These are phyloP conservation scores for Drosophila kohkoa DNA, from an alignment of 1,140 invertebrate genomes.

Conservation along the genomic window DNA sequence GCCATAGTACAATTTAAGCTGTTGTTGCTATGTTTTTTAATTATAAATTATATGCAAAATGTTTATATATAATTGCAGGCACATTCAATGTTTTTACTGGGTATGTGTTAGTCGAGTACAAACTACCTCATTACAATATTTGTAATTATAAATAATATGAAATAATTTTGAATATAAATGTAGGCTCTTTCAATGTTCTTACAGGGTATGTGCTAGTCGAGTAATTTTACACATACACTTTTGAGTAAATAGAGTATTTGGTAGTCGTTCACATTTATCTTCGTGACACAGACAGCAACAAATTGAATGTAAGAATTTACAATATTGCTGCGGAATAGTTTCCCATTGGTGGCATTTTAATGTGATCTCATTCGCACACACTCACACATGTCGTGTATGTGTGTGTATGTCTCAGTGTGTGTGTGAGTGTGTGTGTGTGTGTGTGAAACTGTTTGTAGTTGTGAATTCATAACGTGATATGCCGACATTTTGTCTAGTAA, in stretches of 20 bases:
- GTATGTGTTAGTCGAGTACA: no score
- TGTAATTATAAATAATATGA: not conserved
- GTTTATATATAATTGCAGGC: no score
- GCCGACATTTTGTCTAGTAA: constrained; percentile 74
- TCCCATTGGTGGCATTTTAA: constrained; percentile 1
- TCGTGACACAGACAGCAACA: not conserved
- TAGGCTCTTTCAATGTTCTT: not conserved
- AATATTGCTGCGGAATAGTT: constrained; percentile 9
- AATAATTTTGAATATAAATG: no score
- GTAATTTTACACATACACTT: no score
- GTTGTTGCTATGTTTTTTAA: no score
- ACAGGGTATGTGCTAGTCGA: not conserved
- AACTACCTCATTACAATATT: no score
- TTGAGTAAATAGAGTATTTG: not conserved
- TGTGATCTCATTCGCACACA: constrained; percentile 7
- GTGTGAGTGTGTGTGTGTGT: constrained; percentile 3
- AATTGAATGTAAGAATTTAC: constrained; percentile 12
- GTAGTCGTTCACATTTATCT: not conserved
- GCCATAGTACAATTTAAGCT: no score
- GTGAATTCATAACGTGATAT: constrained; percentile 69
- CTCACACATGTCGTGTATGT: constrained; percentile 17
- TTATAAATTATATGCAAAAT: not conserved
- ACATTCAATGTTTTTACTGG: no score
- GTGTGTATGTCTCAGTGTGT: constrained; percentile 8
- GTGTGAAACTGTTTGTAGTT: constrained; percentile 49